Percentiles rank a stretch among this genome's conserved stretches.
Conservation (phyloP, 2,797 vertebrate genomes). For the Acrossocheilus wenchowensis region DNA sequence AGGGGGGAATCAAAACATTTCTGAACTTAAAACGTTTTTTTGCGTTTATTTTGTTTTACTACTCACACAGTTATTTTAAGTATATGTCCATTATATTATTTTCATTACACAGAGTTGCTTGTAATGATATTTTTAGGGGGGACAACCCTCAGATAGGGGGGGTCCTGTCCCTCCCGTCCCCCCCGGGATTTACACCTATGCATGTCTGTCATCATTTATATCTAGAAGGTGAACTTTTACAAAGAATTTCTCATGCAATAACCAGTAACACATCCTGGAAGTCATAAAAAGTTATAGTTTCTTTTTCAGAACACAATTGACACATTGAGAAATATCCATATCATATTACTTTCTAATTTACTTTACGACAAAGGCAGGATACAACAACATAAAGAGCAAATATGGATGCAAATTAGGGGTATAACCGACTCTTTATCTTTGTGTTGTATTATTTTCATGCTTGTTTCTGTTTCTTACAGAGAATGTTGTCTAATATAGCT, state of each 20-base stretch:
- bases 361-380: background rate
- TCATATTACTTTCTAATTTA: background rate
- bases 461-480: no score
- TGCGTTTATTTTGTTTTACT: no score
- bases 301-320: background rate
- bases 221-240: background rate
- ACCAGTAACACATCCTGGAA: background rate
- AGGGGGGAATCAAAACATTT: no score
- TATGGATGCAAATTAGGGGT: background rate
- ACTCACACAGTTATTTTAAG: no score
- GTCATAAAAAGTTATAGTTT: background rate
- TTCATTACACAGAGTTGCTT: no score
- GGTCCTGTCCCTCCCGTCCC: no score
- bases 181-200: no score
- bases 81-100: no score
- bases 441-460: background rate
- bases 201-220: slow-evolving; percentile 18
- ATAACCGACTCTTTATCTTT: background rate
- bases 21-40: no score
- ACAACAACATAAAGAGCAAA: background rate
- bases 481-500: background rate
- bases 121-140: no score
- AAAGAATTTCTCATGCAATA: background rate
- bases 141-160: no score
- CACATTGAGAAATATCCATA: background rate